A percentile compares a stretch with the other conserved stretches of the same genome.
Evolutionary conservation across 2,113 vertebrate species (phyloP).

Genomic region (Xiphophorus hellerii): DNA sequence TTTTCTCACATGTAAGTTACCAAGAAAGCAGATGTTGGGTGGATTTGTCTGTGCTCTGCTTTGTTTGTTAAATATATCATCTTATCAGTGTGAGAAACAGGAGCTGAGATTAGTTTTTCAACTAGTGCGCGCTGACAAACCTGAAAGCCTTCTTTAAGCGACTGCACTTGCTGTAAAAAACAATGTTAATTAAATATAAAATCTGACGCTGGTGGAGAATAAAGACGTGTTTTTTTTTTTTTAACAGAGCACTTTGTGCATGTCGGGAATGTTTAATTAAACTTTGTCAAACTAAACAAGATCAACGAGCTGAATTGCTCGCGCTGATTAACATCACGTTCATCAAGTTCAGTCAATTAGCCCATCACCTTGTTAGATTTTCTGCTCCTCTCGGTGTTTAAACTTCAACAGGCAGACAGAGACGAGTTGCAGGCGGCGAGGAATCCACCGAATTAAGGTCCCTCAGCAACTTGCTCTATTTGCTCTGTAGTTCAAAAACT

Average conservation of each 20-base stretch:
- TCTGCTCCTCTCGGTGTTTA: constrained; percentile 6
- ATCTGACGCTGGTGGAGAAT: constrained; percentile 3
- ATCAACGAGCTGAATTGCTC: constrained; percentile 37
- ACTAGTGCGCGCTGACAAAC: neutral
- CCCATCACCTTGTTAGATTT: constrained; percentile 31
- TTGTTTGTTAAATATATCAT: constrained; percentile 6
- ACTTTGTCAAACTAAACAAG: constrained; percentile 45
- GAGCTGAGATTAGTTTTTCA: constrained; percentile 7
- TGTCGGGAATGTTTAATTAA: constrained; percentile 48
- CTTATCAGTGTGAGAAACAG: constrained; percentile 18
- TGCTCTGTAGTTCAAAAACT: neutral
- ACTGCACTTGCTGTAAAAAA: constrained; percentile 12
- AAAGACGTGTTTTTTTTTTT: constrained; percentile 15
- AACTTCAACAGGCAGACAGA: neutral
- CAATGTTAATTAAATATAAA: constrained; percentile 14
- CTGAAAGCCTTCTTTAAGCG: constrained; percentile 9
- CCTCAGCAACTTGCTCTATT: neutral
- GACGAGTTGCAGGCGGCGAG: neutral
- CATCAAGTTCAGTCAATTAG: constrained; percentile 50
- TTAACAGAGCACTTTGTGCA: constrained; percentile 10
- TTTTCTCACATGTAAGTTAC: neutral
- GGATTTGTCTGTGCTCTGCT: neutral
- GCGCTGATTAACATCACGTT: constrained; percentile 42
- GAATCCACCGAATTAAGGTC: constrained; percentile 7
- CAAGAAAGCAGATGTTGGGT: constrained; percentile 1